Evolutionary conservation across 2,888 invertebrate genomes (phyloP), one percentile per base, ranked within the genome.

Genomic region (Caenorhabditis sp.): DNA sequence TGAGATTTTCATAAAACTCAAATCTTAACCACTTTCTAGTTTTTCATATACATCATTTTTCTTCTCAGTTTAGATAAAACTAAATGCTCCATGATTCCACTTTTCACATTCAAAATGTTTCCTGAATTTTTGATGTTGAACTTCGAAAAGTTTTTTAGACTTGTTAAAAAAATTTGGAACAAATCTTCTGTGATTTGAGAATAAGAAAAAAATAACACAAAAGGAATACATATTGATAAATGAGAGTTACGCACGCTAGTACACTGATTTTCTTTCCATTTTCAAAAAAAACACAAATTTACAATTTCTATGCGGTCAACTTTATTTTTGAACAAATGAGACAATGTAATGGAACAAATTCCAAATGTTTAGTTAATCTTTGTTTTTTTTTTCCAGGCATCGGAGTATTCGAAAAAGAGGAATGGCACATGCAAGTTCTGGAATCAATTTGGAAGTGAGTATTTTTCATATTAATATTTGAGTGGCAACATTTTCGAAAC

Each of bases 361-460:
- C 43, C 8, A 2, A 10, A 51, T 51, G 4, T 51, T 51, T n/a
- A 6, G 2, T 4, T 21, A 23, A 51, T 8, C 19, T 21, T 51
- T 51, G 51, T 51, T 19, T 2, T 27, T 4, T 50, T 37, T 24
- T 72, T 73, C 24, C 69, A 74, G 74, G 37, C 69, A 69, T 23
- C 66, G 74, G n/a, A 74, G 69, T 49, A 54, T 69, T 27, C 74
- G 74, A 31, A 74, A 74, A 54, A 62, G 74, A 53, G 74, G 74
- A 62, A 74, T 74, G 74, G 69, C 74, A 60, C 74, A 74, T 55
- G 65, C 73, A 51, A 62, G 59, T 19, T 66, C 73, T 1, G 73
- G 73, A 23, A 73, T 73, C 50, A 68, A 73, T 31, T 37, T 73
- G 21, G 73, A 73, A 49, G 73, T 73, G n/a, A 49, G 68, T 62